A percentile compares a stretch with the other conserved stretches of the same genome.
Evolutionary conservation across 2,113 vertebrate species (phyloP).

Genomic region (Myiozetetes cayanensis): DNA sequence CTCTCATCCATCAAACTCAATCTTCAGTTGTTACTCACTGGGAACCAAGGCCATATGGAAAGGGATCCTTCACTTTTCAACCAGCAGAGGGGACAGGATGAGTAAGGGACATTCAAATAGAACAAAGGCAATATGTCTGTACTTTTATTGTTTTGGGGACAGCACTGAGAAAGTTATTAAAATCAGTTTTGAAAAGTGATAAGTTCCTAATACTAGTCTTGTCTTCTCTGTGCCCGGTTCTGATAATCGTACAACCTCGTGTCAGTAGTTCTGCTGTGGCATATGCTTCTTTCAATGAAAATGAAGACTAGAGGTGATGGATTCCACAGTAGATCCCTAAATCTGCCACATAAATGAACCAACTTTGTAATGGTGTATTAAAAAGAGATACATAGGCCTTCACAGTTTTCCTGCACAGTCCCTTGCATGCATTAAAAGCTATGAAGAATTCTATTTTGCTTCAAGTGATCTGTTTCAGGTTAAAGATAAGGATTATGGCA

Average conservation of each 20-base stretch:
- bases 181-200: not conserved
- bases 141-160: not conserved
- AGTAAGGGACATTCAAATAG: not conserved
- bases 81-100: conserved; percentile 52
- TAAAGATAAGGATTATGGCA: not conserved
- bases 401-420: not conserved
- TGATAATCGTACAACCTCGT: not conserved
- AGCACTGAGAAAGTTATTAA: not conserved
- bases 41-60: not conserved
- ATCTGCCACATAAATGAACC: not conserved
- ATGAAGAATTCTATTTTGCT: not conserved
- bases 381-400: not conserved
- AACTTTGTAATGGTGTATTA: not conserved
- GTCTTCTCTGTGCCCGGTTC: not conserved
- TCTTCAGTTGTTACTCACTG: not conserved
- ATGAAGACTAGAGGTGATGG: not conserved
- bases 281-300: not conserved
- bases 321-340: not conserved
- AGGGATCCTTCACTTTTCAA: not conserved
- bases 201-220: not conserved
- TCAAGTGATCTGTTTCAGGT: not conserved
- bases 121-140: not conserved
- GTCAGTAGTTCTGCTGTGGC: not conserved
- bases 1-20: accelerated
- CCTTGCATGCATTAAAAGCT: not conserved